A percentile compares a stretch with the other conserved stretches of the same genome.
phyloP scores from a whole-genome alignment of 1,140 invertebrate species.

The Lucilia sericata region DNA sequence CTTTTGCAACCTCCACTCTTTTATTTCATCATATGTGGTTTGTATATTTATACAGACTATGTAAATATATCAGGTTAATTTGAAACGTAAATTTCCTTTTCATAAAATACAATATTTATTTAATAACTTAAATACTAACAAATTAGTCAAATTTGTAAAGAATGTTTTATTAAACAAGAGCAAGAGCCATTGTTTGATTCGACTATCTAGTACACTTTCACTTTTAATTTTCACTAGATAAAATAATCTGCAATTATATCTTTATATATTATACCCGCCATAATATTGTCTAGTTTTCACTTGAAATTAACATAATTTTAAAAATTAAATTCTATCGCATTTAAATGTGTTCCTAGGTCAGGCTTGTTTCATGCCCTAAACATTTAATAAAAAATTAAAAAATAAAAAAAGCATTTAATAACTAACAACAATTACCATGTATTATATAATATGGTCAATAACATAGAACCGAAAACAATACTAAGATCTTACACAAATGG shows the following conservation, averaged over 20 bases:
- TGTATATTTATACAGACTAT: not conserved
- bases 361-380: no score
- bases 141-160: not conserved
- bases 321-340: no score
- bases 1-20: not conserved
- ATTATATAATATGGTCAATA: not conserved
- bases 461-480: not conserved
- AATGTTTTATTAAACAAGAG: not conserved
- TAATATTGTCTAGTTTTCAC: no score
- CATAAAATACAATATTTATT: no score
- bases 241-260: no score
- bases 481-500: not conserved
- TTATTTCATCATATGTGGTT: not conserved
- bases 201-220: no score
- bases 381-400: not conserved
- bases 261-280: no score
- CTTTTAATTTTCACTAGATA: no score
- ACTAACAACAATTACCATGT: not conserved
- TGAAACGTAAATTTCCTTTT: not conserved
- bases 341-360: no score
- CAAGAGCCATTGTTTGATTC: no score
- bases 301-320: no score
- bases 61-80: constrained; percentile 5
- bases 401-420: not conserved
- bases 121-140: no score